Conservation (phyloP, 2,113 vertebrate species). For the Brachionichthys hirsutus region DNA sequence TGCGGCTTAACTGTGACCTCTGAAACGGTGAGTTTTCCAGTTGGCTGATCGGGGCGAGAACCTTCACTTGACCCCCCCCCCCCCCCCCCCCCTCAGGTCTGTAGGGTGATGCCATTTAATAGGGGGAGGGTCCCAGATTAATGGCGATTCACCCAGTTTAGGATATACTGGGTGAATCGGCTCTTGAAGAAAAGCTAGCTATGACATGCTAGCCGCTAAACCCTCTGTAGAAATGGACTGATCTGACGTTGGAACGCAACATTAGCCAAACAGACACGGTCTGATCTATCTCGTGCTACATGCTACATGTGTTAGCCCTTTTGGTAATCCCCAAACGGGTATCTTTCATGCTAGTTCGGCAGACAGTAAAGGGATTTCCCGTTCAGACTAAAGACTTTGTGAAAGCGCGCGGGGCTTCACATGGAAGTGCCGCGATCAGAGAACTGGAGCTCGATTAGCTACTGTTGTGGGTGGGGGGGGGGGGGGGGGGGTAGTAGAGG, state of each 20-base stretch:
- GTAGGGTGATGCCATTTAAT: constrained; percentile 59
- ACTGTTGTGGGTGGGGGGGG: constrained; percentile 58
- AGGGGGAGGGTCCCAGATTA: constrained; percentile 30
- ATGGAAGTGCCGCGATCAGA: constrained; percentile 55
- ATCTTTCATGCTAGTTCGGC: constrained; percentile 18
- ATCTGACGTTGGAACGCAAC: too few relatives aligned
- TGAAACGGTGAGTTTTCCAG: constrained; percentile 74
- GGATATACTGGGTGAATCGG: too few relatives aligned
- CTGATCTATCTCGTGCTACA: too few relatives aligned
- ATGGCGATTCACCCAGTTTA: constrained; percentile 30
- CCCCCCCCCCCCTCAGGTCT: constrained; percentile 43
- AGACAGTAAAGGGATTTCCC: constrained; percentile 52
- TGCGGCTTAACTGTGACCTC: constrained; percentile 72
- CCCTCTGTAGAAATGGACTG: too few relatives aligned
- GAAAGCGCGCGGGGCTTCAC: constrained; percentile 57
- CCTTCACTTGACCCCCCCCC: constrained; percentile 80
- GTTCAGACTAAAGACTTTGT: constrained; percentile 38
- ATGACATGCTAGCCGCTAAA: too few relatives aligned
- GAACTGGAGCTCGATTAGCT: constrained; percentile 62
- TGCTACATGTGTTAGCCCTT: not conserved
- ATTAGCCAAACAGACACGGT: too few relatives aligned
- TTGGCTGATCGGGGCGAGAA: constrained; percentile 69
- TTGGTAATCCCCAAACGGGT: constrained; percentile 30
- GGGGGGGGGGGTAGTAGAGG: too few relatives aligned
- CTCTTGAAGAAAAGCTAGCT: too few relatives aligned